phyloP scores from a whole-genome alignment of 2,888 invertebrate species.

The Beris chalybata region DNA sequence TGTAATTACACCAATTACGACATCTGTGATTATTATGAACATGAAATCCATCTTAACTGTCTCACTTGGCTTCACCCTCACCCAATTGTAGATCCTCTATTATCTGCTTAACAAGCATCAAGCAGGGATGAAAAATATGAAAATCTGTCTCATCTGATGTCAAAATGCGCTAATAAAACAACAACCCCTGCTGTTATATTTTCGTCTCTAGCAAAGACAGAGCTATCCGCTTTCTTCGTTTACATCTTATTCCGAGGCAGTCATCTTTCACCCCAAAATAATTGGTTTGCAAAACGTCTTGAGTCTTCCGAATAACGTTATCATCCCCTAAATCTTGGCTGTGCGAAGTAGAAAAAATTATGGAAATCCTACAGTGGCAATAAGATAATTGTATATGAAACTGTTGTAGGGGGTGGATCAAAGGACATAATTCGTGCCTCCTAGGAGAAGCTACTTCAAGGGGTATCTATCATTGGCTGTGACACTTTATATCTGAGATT shows the following conservation, averaged over 20 bases:
- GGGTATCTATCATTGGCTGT: slow-evolving; percentile 35
- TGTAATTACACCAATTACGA: slow-evolving; percentile 58
- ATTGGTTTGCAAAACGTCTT: slow-evolving; percentile 34
- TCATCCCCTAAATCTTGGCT: not conserved
- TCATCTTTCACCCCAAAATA: slow-evolving; percentile 15
- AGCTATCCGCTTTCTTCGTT: not conserved
- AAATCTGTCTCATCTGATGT: slow-evolving; percentile 36
- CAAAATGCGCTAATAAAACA: slow-evolving; percentile 21
- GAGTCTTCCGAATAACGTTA: slow-evolving; percentile 19
- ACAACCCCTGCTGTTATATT: slow-evolving; percentile 32
- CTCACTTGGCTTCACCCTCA: slow-evolving; percentile 36
- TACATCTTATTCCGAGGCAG: not conserved
- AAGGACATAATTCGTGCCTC: slow-evolving; percentile 3
- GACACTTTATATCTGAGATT: slow-evolving; percentile 29
- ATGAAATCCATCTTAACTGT: slow-evolving; percentile 41
- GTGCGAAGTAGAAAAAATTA: slow-evolving; percentile 11
- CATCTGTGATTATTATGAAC: slow-evolving; percentile 56
- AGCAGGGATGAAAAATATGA: slow-evolving; percentile 25
- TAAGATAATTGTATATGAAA: slow-evolving; percentile 32
- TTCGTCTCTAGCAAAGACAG: slow-evolving; percentile 13
- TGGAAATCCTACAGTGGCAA: slow-evolving; percentile 33
- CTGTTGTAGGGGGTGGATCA: slow-evolving; percentile 27
- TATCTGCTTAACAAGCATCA: slow-evolving; percentile 21
- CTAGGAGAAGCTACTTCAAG: not conserved
- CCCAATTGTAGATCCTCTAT: slow-evolving; percentile 9